Evolutionary conservation across 1,140 invertebrate species (phyloP), one percentile per base, ranked within the genome.

Genomic region (Diabrotica virgifera): DNA sequence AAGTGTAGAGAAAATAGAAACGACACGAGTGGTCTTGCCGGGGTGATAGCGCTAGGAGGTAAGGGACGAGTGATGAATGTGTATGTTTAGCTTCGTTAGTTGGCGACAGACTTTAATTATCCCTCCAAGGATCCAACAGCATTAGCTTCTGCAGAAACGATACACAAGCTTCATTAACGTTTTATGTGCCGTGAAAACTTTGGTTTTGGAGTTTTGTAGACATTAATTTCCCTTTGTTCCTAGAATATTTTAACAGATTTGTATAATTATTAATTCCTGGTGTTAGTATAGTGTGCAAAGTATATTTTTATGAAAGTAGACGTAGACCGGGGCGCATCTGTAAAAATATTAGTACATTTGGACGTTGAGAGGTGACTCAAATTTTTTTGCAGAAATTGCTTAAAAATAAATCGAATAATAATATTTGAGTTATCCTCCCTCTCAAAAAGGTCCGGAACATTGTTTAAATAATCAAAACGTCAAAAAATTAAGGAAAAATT

Each of bases 61-160:
- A 55, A 59, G 52, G 50, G 67, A 63, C 59, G 24, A 24, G 68
- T 73, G 72, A 73, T 73, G 70, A 73, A 73, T 74, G 72, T 71
- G 69, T 72, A 65, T 72, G 70, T 70, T 72, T 74, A 71, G 71
- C 72, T 71, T 74, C 72, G 72, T 74, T 74, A 74, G 70, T 69
- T 69, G 69, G 70, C 70, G 74, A 75, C 70, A 71, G 72, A 74
- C 74, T 75, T 72, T 75, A 75, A 75, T 75, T 75, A 74, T 74
- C 70, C 74, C 73, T 75, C 74, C 72, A 75, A 75, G 74, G 74
- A 75, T 74, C 69, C 70, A 69, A 64, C 63, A 68, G 72, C 72
- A 72, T 73, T 73, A 73, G 73, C 72, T 64, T 66, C 67, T 68
- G 68, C 67, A 65, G 51, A 65, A 62, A 56, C 53, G 62, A 58